These are phyloP conservation scores for Eledona agricola DNA, from an alignment of 2,888 invertebrate species.

Conservation along the genomic window DNA sequence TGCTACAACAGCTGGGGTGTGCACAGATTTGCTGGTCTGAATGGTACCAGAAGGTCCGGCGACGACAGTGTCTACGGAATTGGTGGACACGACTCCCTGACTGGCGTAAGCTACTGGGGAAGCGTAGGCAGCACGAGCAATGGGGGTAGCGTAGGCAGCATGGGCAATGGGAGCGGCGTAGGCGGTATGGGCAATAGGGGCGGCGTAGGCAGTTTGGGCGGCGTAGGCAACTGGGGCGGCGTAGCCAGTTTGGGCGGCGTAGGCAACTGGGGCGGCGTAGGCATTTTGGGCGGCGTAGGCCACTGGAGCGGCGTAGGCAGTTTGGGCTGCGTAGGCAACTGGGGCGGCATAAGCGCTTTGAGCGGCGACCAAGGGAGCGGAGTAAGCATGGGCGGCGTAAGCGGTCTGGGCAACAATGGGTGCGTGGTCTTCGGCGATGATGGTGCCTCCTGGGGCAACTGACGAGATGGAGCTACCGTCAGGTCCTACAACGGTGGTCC, in stretches of 20 bases:
- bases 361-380: constrained; percentile 16
- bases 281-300: constrained; percentile 54
- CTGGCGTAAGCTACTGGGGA: constrained; percentile 31
- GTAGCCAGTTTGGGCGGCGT: constrained; percentile 11
- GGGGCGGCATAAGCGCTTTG: constrained; percentile 37
- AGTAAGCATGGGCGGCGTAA: constrained; percentile 11
- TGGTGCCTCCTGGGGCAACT: constrained; percentile 43
- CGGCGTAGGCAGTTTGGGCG: constrained; percentile 25
- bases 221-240: constrained; percentile 40
- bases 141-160: constrained; percentile 10
- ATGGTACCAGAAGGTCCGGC: constrained; percentile 51
- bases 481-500: constrained; percentile 47
- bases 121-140: constrained; percentile 32
- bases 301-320: constrained; percentile 45
- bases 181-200: constrained; percentile 39
- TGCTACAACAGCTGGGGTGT: constrained; percentile 42
- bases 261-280: constrained; percentile 39
- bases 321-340: constrained; percentile 14
- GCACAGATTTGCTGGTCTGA: constrained; percentile 41
- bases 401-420: constrained; percentile 41
- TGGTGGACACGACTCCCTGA: constrained; percentile 28
- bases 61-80: constrained; percentile 42
- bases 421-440: constrained; percentile 42
- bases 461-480: constrained; percentile 48
- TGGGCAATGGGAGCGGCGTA: constrained; percentile 42